Evolutionary conservation across 2,888 invertebrate species (phyloP).

Genomic region (Metopia argyrocephala): DNA sequence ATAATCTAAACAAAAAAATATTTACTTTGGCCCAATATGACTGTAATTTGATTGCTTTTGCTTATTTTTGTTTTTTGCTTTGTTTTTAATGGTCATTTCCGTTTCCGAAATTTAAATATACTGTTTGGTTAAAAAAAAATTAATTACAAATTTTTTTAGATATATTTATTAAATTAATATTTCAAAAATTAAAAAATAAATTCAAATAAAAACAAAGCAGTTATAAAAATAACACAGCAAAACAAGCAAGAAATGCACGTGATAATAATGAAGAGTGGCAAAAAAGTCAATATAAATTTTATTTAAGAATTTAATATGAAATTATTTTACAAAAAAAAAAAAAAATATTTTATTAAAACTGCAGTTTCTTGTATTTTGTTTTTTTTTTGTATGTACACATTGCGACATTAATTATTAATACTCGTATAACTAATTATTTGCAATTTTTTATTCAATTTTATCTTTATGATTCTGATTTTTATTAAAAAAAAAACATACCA

Average conservation of each 20-base stretch:
- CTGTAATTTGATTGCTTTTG: no score
- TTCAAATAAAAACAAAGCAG: background rate
- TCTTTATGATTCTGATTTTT: no score
- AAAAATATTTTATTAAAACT: no score
- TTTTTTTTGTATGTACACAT: no score
- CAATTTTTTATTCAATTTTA: no score
- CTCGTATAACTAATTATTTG: no score
- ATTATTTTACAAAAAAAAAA: slow-evolving; percentile 6
- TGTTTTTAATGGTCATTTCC: slow-evolving; percentile 36
- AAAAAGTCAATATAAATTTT: background rate
- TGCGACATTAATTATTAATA: no score
- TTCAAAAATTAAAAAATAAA: background rate
- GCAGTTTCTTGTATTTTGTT: no score
- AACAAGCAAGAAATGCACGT: background rate
- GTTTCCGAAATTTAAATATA: slow-evolving; percentile 38
- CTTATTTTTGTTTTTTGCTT: background rate
- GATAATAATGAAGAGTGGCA: background rate
- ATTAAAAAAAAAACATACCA: no score
- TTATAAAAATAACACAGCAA: background rate
- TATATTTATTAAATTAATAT: background rate
- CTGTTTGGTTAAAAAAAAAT: background rate
- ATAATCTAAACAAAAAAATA: no score
- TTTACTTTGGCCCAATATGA: no score
- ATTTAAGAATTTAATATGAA: no score
- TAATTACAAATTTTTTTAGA: background rate